phyloP scores from a whole-genome alignment of 2,888 invertebrate genomes.

The Ochropacha duplaris region DNA sequence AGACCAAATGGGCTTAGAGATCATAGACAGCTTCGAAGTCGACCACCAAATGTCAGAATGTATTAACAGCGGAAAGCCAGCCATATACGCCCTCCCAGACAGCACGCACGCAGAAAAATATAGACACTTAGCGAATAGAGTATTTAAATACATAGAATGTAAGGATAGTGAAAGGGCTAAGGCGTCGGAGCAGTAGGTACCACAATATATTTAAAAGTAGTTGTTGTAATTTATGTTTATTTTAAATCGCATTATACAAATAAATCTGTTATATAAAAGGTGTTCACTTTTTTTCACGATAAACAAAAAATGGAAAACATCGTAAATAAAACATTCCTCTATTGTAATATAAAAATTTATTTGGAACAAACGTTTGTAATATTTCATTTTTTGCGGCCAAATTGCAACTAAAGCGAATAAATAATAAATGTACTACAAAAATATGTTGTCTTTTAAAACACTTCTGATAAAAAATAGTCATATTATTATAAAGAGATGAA shows the following conservation, averaged over 20 bases:
- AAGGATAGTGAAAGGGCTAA: conserved; percentile 57
- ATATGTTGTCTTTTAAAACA: conserved; percentile 68
- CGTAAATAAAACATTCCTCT: conserved; percentile 40
- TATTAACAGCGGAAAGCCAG: conserved; percentile 89
- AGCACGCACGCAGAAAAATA: conserved; percentile 77
- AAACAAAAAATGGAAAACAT: conserved; percentile 14
- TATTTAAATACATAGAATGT: conserved; percentile 69
- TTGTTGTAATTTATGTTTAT: conserved; percentile 51
- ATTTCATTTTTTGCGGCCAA: conserved; percentile 43
- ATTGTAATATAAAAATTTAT: conserved; percentile 65
- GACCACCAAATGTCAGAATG: conserved; percentile 86
- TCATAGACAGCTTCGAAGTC: conserved; percentile 89
- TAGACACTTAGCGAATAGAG: conserved; percentile 68
- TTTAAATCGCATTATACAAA: conserved; percentile 53
- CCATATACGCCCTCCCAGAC: conserved; percentile 86
- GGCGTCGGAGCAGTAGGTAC: conserved; percentile 45
- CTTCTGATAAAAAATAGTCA: conserved; percentile 28
- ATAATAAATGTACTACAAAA: conserved; percentile 73
- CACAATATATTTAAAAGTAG: conserved; percentile 32
- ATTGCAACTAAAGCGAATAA: conserved; percentile 53
- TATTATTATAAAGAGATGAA: conserved; percentile 26
- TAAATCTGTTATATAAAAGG: conserved; percentile 44
- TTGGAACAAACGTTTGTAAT: conserved; percentile 56
- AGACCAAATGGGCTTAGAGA: conserved; percentile 84
- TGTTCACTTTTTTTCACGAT: conserved; percentile 33